phyloP scores from a whole-genome alignment of 2,888 invertebrate genomes.

The Allolobophora icterica region DNA sequence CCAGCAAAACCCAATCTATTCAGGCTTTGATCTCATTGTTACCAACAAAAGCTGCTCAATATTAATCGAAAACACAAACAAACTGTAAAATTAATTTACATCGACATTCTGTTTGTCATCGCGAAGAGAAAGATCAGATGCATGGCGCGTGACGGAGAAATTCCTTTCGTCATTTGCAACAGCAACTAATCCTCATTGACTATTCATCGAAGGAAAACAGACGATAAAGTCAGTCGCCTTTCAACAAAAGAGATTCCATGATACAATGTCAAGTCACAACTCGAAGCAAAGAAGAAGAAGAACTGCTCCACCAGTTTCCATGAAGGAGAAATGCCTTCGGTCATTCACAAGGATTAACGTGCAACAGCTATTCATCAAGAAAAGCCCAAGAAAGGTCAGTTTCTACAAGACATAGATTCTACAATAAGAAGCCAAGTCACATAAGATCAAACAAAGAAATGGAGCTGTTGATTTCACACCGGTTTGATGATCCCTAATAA shows the following conservation, averaged over 20 bases:
- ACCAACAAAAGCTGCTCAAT: neutral
- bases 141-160: neutral
- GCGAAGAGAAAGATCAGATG: neutral
- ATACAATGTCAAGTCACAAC: too few relatives aligned
- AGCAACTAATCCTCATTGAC: neutral
- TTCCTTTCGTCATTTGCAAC: neutral
- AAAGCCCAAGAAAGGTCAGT: neutral
- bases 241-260: neutral
- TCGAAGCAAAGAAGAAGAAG: too few relatives aligned
- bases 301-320: too few relatives aligned
- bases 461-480: neutral
- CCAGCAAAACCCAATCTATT: neutral
- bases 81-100: conserved; percentile 5
- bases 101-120: neutral
- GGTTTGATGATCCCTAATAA: neutral
- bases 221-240: neutral
- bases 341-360: too few relatives aligned
- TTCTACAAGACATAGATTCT: neutral
- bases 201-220: too few relatives aligned
- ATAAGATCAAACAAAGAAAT: neutral
- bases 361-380: too few relatives aligned
- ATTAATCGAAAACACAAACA: neutral
- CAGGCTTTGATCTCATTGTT: neutral
- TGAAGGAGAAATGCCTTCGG: too few relatives aligned
- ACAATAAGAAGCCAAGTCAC: neutral